Conservation (phyloP, 1,140 invertebrate genomes). For the Brachionus sp. region DNA sequence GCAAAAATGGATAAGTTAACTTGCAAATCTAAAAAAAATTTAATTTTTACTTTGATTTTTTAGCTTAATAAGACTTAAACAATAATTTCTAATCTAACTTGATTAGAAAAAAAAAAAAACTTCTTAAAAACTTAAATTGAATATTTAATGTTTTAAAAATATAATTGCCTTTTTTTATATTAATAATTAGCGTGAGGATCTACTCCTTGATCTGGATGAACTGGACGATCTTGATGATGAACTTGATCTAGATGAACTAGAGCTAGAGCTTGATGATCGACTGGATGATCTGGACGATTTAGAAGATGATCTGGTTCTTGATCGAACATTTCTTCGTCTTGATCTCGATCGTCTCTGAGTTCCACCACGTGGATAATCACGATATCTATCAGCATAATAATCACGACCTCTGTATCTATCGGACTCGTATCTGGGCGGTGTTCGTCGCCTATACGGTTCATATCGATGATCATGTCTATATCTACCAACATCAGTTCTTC, state of each 20-base stretch:
- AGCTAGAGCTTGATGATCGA: not conserved
- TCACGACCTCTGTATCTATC: not conserved
- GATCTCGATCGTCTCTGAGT: not conserved
- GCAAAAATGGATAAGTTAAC: too few relatives aligned
- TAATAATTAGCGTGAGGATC: not conserved
- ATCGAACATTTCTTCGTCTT: not conserved
- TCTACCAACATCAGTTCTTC: not conserved
- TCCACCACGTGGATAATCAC: not conserved
- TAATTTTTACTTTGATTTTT: not conserved
- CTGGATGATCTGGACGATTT: not conserved
- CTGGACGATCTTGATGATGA: not conserved
- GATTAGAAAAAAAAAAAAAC: not conserved
- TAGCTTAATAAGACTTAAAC: not conserved
- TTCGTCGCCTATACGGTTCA: not conserved
- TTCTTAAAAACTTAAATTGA: not conserved
- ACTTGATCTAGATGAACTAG: not conserved
- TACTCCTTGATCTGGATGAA: not conserved
- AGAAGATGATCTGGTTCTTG: slow-evolving; percentile 5
- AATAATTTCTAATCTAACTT: not conserved
- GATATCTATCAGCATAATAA: not conserved
- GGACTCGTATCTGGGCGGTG: not conserved
- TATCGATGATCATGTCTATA: not conserved
- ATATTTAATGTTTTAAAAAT: not conserved
- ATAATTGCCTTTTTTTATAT: not conserved
- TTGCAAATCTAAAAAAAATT: not conserved